These are phyloP conservation scores for Rhagoletis zephyria DNA, from an alignment of 1,140 invertebrate genomes.

Conservation along the genomic window DNA sequence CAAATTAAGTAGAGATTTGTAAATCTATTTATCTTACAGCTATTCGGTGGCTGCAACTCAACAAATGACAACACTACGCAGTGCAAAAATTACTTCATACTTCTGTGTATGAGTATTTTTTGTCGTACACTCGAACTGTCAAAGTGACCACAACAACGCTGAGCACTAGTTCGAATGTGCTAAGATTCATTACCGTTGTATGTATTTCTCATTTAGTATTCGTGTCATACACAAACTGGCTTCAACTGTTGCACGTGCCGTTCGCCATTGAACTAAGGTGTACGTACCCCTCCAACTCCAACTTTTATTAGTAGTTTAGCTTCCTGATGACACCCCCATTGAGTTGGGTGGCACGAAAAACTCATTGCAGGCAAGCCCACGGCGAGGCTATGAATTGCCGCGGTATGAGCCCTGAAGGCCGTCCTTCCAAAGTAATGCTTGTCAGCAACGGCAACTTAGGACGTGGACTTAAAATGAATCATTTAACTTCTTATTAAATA, in stretches of 20 bases:
- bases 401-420: not conserved
- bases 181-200: slow-evolving; percentile 37
- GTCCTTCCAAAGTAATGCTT: slow-evolving; percentile 18
- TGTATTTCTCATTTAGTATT: slow-evolving; percentile 34
- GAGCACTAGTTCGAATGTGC: slow-evolving; percentile 1
- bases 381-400: too few species aligned
- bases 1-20: slow-evolving; percentile 66
- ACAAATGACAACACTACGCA: slow-evolving; percentile 41
- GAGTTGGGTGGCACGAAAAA: not conserved
- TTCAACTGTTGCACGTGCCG: slow-evolving; percentile 39
- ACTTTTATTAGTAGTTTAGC: not conserved
- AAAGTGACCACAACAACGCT: slow-evolving; percentile 23
- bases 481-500: slow-evolving; percentile 53
- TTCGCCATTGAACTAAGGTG: not conserved
- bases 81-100: not conserved
- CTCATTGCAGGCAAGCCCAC: not conserved
- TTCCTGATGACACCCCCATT: not conserved
- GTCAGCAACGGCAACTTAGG: slow-evolving; percentile 37
- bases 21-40: too few species aligned
- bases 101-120: not conserved
- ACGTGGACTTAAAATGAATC: slow-evolving; percentile 48
- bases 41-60: not conserved
- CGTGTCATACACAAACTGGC: slow-evolving; percentile 26
- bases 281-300: not conserved
- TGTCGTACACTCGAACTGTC: not conserved